Conservation (phyloP, 2,888 invertebrate species). For the Pachycephus smyrnensis region DNA sequence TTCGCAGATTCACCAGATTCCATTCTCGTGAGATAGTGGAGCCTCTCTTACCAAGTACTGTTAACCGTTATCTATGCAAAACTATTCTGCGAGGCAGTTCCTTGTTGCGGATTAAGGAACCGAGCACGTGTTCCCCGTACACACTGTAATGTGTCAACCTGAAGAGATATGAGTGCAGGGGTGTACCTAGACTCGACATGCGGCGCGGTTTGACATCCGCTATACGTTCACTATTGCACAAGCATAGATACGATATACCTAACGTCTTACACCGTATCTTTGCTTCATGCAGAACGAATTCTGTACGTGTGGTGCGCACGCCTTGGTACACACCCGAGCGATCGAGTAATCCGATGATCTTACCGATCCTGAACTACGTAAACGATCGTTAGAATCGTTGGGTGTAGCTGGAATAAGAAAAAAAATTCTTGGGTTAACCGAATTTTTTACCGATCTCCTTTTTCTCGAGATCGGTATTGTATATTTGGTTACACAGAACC, state of each 20-base stretch:
- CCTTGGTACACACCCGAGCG: conserved; percentile 63
- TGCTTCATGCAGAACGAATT: conserved; percentile 59
- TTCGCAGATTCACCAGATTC: not conserved
- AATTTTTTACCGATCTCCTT: not conserved
- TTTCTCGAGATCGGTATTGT: not conserved
- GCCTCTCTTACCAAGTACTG: not conserved
- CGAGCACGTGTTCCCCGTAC: conserved; percentile 38
- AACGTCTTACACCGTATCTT: conserved; percentile 48
- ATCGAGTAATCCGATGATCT: not conserved
- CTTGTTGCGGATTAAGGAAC: conserved; percentile 40
- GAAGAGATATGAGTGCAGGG: conserved; percentile 42
- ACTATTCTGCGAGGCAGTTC: conserved; percentile 26
- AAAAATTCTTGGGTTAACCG: not conserved
- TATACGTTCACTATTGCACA: conserved; percentile 67
- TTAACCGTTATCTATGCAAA: not conserved
- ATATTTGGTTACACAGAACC: not conserved
- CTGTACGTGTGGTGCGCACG: conserved; percentile 58
- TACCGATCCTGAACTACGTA: not conserved
- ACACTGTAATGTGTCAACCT: conserved; percentile 47
- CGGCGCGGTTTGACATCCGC: conserved; percentile 64
- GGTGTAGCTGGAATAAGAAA: not conserved
- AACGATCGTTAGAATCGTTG: not conserved
- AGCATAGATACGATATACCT: conserved; percentile 47
- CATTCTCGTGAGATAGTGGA: not conserved
- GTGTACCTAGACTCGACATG: conserved; percentile 46